phyloP scores from a whole-genome alignment of 2,888 invertebrate genomes.

The Rhopalosiphum nymphaeae region DNA sequence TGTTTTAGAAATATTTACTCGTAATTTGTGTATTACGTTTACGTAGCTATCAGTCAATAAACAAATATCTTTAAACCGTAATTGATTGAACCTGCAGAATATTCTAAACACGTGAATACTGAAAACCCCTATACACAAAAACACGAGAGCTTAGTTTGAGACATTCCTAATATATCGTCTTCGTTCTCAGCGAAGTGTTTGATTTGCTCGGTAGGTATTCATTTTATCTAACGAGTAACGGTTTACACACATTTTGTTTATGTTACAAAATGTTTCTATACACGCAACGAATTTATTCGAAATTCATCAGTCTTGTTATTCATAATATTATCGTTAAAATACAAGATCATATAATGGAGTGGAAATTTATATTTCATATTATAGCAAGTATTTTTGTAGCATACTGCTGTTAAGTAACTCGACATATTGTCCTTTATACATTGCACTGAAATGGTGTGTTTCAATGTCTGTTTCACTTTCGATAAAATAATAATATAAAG shows the following conservation, averaged over 20 bases:
- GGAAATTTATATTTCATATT: background rate
- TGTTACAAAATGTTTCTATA: background rate
- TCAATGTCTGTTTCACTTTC: background rate
- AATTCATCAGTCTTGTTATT: background rate
- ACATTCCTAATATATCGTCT: background rate
- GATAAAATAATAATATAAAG: background rate
- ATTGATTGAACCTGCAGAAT: background rate
- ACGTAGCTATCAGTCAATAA: background rate
- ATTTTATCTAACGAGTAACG: background rate
- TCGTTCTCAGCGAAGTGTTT: background rate
- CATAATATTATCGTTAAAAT: background rate
- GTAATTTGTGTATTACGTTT: background rate
- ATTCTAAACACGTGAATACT: background rate
- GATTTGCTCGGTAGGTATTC: background rate
- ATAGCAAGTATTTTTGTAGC: background rate
- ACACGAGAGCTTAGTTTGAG: background rate
- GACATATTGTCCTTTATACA: background rate
- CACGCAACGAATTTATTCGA: background rate
- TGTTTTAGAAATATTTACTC: background rate
- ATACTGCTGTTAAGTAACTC: background rate
- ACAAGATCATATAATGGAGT: background rate
- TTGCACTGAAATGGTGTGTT: background rate
- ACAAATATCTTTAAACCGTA: background rate
- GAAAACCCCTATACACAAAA: background rate
- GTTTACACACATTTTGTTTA: background rate